Percentiles rank a stretch among this genome's conserved stretches.
These are phyloP conservation scores for Druon quercuslanigerum DNA, from an alignment of 1,140 invertebrate species.

Conservation along the genomic window DNA sequence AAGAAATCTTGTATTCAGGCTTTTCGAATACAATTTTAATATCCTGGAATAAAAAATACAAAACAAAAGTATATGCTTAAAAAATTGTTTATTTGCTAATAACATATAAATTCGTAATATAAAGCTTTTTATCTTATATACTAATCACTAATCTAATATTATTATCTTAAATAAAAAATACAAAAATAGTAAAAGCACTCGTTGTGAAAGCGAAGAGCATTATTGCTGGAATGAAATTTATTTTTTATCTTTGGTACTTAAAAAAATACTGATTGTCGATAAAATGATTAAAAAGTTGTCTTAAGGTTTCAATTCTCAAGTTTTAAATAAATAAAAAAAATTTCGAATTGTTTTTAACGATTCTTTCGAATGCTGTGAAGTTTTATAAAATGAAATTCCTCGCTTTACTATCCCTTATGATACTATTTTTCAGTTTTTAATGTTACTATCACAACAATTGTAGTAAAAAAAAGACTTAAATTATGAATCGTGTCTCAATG, in stretches of 20 bases:
- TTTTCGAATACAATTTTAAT: no score
- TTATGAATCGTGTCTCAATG: background rate
- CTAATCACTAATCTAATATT: no score
- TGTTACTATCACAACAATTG: slow-evolving; percentile 28
- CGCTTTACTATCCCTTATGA: background rate
- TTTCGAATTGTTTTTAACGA: background rate
- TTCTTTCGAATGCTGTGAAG: no score
- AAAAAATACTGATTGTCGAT: slow-evolving; percentile 13
- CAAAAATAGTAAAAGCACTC: no score
- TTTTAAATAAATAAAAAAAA: background rate
- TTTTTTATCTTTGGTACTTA: slow-evolving; percentile 15
- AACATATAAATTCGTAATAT: no score
- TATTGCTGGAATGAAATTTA: background rate
- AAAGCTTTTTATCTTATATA: no score
- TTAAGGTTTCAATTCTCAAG: background rate
- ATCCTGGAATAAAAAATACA: no score
- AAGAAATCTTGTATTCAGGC: no score
- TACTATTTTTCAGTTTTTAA: background rate
- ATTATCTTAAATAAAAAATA: no score
- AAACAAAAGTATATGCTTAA: no score
- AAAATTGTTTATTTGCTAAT: no score
- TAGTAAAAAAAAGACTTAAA: background rate
- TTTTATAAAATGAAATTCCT: background rate
- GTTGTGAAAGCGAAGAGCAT: background rate
- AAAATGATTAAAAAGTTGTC: background rate